A percentile compares a stretch with the other conserved stretches of the same genome.
phyloP scores from a whole-genome alignment of 2,113 vertebrate genomes.

The Panurus biarmicus region DNA sequence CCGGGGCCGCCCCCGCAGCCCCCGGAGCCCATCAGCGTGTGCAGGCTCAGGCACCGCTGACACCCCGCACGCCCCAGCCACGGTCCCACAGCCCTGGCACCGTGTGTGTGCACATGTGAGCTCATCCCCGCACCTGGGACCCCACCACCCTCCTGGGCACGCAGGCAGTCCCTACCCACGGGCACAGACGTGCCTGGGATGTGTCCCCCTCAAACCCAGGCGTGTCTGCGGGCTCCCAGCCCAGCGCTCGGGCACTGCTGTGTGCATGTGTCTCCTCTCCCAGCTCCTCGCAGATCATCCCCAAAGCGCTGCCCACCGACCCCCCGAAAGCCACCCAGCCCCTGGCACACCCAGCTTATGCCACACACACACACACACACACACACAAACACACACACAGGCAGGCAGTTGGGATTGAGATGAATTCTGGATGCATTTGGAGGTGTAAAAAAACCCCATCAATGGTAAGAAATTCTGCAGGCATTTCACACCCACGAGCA shows the following conservation, averaged over 20 bases:
- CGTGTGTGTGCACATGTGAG: accelerated
- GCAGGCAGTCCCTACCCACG: accelerated
- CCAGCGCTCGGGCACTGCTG: accelerated
- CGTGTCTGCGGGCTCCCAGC: accelerated
- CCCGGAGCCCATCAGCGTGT: background rate
- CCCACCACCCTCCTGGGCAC: background rate
- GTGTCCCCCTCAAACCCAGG: background rate
- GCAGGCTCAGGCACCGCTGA: background rate
- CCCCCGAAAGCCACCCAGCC: background rate
- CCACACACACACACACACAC: accelerated
- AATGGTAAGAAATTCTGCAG: background rate
- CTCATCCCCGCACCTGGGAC: accelerated
- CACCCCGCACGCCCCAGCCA: accelerated
- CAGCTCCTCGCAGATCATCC: background rate
- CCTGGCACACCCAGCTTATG: background rate
- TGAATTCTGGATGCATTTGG: background rate
- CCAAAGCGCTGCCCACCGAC: background rate
- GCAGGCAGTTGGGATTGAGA: background rate
- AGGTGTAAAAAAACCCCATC: slow-evolving; percentile 6
- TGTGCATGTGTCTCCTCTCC: accelerated
- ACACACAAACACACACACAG: accelerated
- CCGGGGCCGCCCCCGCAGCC: background rate
- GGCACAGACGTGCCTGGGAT: accelerated
- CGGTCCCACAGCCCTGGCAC: background rate
- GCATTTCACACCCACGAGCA: background rate